Evolutionary conservation across 2,797 vertebrate genomes (phyloP).

Genomic region (Crenichthys baileyi): DNA sequence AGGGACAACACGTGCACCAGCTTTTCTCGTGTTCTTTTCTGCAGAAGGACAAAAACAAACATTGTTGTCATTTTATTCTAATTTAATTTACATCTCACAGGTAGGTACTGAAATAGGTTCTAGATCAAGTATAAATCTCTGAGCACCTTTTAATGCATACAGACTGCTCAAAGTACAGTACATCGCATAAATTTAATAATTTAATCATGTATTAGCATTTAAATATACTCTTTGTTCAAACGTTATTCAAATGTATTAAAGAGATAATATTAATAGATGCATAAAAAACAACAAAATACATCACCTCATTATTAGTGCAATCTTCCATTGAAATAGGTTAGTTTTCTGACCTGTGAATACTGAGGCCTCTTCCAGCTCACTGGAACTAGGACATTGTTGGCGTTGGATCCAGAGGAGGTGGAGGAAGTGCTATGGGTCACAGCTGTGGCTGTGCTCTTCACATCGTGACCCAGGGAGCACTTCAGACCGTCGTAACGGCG

Average conservation of each 20-base stretch:
- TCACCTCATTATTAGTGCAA: background rate
- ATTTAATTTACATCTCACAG: background rate
- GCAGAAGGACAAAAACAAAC: slow-evolving; percentile 44
- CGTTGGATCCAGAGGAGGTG: slow-evolving; percentile 95
- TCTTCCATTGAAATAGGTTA: background rate
- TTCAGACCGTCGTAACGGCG: slow-evolving; percentile 94
- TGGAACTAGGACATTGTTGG: slow-evolving; percentile 95
- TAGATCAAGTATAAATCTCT: background rate
- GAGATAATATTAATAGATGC: background rate
- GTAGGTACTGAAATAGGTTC: background rate
- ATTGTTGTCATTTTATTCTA: background rate
- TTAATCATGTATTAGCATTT: background rate
- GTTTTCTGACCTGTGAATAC: slow-evolving; percentile 89
- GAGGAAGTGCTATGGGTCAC: slow-evolving; percentile 95
- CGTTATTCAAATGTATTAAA: background rate
- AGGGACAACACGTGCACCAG: slow-evolving; percentile 95
- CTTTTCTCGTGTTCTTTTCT: slow-evolving; percentile 98
- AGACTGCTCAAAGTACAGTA: background rate
- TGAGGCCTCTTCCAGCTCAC: slow-evolving; percentile 99
- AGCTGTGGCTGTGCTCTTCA: slow-evolving; percentile 86
- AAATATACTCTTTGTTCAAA: background rate
- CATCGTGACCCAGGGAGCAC: slow-evolving; percentile 86
- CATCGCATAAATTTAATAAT: background rate
- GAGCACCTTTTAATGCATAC: background rate
- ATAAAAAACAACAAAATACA: background rate